A percentile compares a stretch with the other conserved stretches of the same genome.
Evolutionary conservation across 2,113 vertebrate genomes (phyloP).

Genomic region (Cyprinodon tularosa): DNA sequence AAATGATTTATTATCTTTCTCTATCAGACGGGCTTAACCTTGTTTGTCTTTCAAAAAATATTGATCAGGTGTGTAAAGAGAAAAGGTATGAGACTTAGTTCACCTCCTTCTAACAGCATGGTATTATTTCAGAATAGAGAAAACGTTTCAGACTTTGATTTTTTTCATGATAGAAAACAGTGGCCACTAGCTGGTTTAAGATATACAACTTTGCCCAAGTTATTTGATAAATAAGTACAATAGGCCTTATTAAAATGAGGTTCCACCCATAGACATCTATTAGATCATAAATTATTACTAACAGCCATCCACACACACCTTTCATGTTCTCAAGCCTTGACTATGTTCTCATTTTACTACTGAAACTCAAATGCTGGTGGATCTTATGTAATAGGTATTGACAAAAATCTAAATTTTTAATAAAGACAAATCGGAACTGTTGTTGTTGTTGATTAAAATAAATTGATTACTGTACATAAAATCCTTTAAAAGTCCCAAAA

Average conservation of each 20-base stretch:
- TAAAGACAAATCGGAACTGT: too few relatives aligned
- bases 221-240: background rate
- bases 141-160: slow-evolving; percentile 5
- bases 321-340: too few relatives aligned
- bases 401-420: too few relatives aligned
- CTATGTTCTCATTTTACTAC: background rate
- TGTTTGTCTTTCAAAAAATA: slow-evolving; percentile 72
- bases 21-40: slow-evolving; percentile 64
- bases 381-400: too few relatives aligned
- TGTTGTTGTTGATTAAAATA: too few relatives aligned
- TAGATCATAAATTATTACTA: too few relatives aligned
- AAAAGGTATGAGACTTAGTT: slow-evolving; percentile 33
- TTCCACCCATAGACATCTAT: background rate
- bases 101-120: slow-evolving; percentile 41
- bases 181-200: background rate
- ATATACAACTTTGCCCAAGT: background rate
- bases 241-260: background rate
- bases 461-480: too few relatives aligned
- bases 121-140: slow-evolving; percentile 29
- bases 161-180: slow-evolving; percentile 1
- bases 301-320: too few relatives aligned
- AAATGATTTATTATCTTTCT: slow-evolving; percentile 20
- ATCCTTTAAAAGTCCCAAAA: too few relatives aligned
- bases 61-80: slow-evolving; percentile 72
- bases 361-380: background rate